These are phyloP conservation scores for Sciurus niger DNA, from an alignment of 2,113 vertebrate genomes.

Conservation along the genomic window DNA sequence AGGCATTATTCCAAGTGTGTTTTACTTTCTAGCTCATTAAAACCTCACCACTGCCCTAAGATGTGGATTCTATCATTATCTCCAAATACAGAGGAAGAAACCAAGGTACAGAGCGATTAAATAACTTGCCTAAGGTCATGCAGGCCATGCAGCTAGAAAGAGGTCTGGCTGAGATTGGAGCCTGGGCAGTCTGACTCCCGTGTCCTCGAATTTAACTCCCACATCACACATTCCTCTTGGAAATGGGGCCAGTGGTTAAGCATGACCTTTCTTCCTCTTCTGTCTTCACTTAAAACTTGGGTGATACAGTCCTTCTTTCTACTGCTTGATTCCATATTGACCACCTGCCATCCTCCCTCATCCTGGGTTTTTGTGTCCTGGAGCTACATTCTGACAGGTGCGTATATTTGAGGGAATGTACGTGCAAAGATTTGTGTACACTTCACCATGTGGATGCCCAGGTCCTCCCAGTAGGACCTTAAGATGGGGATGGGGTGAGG, in stretches of 20 bases:
- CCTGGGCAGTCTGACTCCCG: not conserved
- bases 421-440: not conserved
- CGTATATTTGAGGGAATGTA: not conserved
- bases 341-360: not conserved
- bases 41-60: not conserved
- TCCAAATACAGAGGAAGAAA: slow-evolving; percentile 40
- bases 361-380: not conserved
- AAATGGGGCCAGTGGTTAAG: not conserved
- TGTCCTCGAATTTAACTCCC: not conserved
- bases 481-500: not conserved
- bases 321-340: not conserved
- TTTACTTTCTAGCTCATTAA: not conserved
- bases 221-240: not conserved
- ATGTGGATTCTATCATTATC: not conserved
- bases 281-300: not conserved
- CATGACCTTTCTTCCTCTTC: not conserved
- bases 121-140: not conserved
- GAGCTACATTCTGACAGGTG: not conserved
- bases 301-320: not conserved
- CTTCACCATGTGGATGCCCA: not conserved
- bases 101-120: not conserved
- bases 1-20: slow-evolving; percentile 3
- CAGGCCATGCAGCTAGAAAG: not conserved
- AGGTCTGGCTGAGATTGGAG: not conserved
- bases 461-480: not conserved